Evolutionary conservation across 2,113 vertebrate species (phyloP).

Genomic region (Hyperopisus bebe): DNA sequence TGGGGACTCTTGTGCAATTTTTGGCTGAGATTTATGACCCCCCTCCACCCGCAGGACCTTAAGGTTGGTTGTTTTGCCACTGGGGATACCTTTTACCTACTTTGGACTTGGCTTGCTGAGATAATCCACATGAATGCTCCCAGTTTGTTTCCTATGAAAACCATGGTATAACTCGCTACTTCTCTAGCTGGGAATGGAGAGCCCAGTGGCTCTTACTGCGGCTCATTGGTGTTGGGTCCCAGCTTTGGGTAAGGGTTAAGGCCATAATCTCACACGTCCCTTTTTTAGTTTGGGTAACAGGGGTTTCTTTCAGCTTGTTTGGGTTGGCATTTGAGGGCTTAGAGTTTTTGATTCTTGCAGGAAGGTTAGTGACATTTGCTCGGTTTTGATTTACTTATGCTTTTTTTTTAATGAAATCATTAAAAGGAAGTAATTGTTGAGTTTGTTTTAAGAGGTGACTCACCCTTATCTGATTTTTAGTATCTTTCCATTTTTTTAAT

Average conservation of each 20-base stretch:
- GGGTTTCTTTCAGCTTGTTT: background rate
- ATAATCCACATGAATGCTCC: background rate
- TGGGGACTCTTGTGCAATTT: background rate
- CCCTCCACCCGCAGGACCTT: background rate
- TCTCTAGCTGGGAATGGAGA: background rate
- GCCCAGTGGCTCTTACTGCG: too few species aligned
- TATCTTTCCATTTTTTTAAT: background rate
- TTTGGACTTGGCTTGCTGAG: conserved; percentile 6
- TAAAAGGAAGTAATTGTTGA: background rate
- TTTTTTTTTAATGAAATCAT: background rate
- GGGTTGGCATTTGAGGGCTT: background rate
- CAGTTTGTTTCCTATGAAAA: background rate
- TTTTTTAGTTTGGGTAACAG: background rate
- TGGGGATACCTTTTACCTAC: conserved; percentile 12
- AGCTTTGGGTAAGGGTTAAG: background rate
- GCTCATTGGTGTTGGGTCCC: background rate
- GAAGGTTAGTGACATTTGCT: background rate
- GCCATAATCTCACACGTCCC: background rate
- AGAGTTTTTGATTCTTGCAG: background rate
- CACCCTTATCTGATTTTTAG: background rate
- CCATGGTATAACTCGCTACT: background rate
- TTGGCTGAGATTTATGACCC: background rate
- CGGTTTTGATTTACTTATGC: background rate
- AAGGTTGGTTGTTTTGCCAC: background rate
- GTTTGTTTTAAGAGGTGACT: background rate